Conservation (phyloP, 37 sponge, comb jelly and placozoan species). For the Diacarnus erythraeanus region DNA sequence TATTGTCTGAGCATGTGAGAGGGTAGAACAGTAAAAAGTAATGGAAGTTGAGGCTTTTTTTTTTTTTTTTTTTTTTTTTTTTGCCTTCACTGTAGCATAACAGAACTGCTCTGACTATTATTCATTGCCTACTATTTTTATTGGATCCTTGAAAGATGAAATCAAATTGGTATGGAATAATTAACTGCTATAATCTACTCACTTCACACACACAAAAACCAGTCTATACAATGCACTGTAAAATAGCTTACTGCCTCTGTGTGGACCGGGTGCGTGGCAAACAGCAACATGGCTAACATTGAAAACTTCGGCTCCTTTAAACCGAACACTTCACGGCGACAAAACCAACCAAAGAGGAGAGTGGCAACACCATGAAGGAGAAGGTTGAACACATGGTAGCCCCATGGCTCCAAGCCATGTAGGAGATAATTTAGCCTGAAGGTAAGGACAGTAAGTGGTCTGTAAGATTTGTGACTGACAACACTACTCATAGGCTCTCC, state of each 20-base stretch:
- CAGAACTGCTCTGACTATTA: too few relatives aligned
- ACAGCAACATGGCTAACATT: conserved; percentile 29
- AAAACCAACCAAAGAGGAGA: conserved; percentile 56
- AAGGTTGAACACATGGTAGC: conserved; percentile 81
- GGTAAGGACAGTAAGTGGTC: conserved; percentile 79
- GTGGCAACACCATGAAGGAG: conserved; percentile 59
- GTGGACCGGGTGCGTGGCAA: conserved; percentile 86
- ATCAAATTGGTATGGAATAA: too few relatives aligned
- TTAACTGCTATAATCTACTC: too few relatives aligned
- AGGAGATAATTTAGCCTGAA: conserved; percentile 82
- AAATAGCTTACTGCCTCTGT: conserved; percentile 87
- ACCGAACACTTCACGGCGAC: conserved; percentile 42
- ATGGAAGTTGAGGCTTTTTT: too few relatives aligned
- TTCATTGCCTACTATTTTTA: too few relatives aligned
- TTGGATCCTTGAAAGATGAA: too few relatives aligned
- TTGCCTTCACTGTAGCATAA: too few relatives aligned
- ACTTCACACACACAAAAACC: too few relatives aligned
- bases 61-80: too few relatives aligned
- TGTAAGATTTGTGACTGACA: conserved; percentile 90
- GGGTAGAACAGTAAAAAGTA: too few relatives aligned
- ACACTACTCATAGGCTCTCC: conserved; percentile 68
- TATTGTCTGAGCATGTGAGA: too few relatives aligned
- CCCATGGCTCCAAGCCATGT: conserved; percentile 69
- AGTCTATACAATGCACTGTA: too few relatives aligned
- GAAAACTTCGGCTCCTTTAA: background rate